phyloP scores from a whole-genome alignment of 2,113 vertebrate species.

The Chloroceryle aenea region DNA sequence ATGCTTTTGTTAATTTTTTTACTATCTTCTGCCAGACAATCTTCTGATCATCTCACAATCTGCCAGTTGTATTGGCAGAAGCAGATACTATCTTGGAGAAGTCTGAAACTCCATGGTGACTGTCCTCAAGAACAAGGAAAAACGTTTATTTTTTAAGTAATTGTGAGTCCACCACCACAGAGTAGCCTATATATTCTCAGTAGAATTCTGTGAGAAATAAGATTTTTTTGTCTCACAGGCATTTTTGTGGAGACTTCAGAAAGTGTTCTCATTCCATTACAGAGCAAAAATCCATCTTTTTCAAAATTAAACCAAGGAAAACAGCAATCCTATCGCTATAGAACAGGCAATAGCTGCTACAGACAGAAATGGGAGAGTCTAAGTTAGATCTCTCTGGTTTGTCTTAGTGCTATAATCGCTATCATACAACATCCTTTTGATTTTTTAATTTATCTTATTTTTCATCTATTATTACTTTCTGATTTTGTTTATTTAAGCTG shows the following conservation, averaged over 20 bases:
- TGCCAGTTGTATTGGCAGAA: neutral
- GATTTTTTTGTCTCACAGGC: neutral
- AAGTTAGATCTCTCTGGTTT: neutral
- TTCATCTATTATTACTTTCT: neutral
- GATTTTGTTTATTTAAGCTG: neutral
- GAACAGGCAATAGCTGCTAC: neutral
- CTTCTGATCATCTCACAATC: neutral
- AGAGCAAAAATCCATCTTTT: neutral
- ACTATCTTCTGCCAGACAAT: neutral
- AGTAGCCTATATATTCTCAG: neutral
- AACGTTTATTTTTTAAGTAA: neutral
- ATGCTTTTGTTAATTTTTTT: neutral
- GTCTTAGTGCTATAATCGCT: neutral
- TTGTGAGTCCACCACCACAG: neutral
- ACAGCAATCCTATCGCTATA: accelerated
- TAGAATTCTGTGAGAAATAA: neutral
- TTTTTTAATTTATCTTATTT: neutral
- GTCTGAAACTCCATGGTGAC: neutral
- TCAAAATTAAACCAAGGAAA: neutral
- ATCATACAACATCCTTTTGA: neutral
- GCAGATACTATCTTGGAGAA: neutral
- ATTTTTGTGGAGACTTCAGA: neutral
- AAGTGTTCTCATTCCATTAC: neutral
- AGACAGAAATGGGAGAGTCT: neutral
- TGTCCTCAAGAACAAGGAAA: neutral